Conservation (phyloP, 2,113 vertebrate species). For the Dipodomys stephensi region DNA sequence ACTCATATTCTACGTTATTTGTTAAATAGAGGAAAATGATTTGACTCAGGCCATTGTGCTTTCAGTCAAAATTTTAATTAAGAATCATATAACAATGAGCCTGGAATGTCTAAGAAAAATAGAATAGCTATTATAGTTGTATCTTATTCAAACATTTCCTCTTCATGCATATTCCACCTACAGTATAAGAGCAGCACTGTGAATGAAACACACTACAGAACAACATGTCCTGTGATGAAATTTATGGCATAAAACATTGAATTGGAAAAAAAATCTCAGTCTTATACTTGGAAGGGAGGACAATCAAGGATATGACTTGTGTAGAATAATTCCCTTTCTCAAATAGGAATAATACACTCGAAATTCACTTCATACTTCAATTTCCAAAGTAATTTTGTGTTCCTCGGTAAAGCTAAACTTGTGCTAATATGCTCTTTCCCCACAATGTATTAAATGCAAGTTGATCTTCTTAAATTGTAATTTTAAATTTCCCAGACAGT, state of each 20-base stretch:
- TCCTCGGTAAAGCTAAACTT: not conserved
- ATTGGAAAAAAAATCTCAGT: not conserved
- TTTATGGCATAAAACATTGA: not conserved
- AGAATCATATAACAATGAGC: not conserved
- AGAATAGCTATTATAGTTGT: not conserved
- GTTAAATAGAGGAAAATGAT: not conserved
- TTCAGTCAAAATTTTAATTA: not conserved
- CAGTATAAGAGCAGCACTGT: not conserved
- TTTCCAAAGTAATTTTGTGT: not conserved
- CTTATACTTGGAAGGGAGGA: not conserved
- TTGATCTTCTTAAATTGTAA: not conserved
- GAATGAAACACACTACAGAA: not conserved
- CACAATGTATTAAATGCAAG: not conserved
- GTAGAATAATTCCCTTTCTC: not conserved
- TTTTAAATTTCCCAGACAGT: not conserved
- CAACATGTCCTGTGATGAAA: not conserved
- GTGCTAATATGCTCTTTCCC: accelerated
- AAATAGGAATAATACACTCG: not conserved
- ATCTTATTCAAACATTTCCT: not conserved
- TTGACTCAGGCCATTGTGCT: not conserved
- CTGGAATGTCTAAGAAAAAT: not conserved
- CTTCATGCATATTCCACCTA: not conserved
- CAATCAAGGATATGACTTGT: not conserved
- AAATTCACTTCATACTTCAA: not conserved
- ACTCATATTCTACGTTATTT: not conserved